Evolutionary conservation across 2,888 invertebrate species (phyloP).

Genomic region (Agrilus biguttatus): DNA sequence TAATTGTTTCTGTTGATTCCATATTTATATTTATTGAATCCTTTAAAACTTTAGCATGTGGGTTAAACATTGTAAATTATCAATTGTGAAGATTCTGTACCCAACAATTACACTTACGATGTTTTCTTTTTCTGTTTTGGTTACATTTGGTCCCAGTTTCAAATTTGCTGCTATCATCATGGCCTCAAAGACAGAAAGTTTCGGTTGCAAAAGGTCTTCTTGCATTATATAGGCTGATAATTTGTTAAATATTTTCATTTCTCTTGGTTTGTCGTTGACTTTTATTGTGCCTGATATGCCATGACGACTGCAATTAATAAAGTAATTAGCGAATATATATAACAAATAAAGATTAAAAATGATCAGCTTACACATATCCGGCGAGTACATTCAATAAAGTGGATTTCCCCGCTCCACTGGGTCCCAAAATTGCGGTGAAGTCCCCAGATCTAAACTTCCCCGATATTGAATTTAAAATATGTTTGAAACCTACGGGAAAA

Average conservation of each 20-base stretch:
- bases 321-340: no score
- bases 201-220: conserved; percentile 54
- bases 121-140: conserved; percentile 41
- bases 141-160: conserved; percentile 49
- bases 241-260: conserved; percentile 56
- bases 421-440: conserved; percentile 60
- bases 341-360: not conserved
- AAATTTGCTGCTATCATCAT: conserved; percentile 62
- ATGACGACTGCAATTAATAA: conserved; percentile 24
- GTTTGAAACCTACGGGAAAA: conserved; percentile 35
- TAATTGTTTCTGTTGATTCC: no score
- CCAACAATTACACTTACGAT: conserved; percentile 46
- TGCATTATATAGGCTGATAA: conserved; percentile 73
- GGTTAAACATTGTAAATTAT: no score
- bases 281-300: conserved; percentile 52
- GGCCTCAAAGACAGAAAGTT: conserved; percentile 57
- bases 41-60: no score
- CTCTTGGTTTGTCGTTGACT: conserved; percentile 52
- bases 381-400: conserved; percentile 62
- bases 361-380: conserved; percentile 51
- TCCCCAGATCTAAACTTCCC: conserved; percentile 48
- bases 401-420: conserved; percentile 64
- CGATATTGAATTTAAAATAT: conserved; percentile 39
- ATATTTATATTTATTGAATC: no score
- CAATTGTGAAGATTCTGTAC: no score